Conservation (phyloP, 2,113 vertebrate genomes). For the Thomomys bottae region DNA sequence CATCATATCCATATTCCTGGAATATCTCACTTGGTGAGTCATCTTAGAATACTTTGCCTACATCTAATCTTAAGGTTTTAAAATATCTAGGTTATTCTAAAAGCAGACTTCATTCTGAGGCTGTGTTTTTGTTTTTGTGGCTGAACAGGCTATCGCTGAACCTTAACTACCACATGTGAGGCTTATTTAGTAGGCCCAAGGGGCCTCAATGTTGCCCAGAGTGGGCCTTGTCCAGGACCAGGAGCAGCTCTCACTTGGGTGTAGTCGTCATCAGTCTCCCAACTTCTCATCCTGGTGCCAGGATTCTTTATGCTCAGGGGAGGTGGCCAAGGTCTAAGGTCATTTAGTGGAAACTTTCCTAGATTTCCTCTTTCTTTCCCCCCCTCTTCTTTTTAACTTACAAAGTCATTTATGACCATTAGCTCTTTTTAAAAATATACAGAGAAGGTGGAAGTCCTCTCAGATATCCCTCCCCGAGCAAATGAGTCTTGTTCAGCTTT, state of each 20-base stretch:
- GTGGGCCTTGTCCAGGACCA: background rate
- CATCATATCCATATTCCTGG: too few relatives aligned
- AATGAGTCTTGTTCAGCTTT: background rate
- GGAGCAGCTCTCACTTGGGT: background rate
- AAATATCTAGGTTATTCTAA: slow-evolving; percentile 13
- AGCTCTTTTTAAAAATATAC: background rate
- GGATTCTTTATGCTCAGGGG: slow-evolving; percentile 40
- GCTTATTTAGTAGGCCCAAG: slow-evolving; percentile 18
- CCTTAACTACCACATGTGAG: background rate
- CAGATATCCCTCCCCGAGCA: background rate
- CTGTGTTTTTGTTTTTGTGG: slow-evolving; percentile 38
- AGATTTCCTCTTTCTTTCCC: slow-evolving; percentile 4
- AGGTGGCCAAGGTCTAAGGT: background rate
- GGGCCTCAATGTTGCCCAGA: background rate
- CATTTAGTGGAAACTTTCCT: slow-evolving; percentile 50
- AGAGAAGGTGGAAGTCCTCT: background rate
- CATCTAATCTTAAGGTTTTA: slow-evolving; percentile 13
- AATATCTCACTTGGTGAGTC: background rate
- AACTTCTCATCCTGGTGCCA: background rate
- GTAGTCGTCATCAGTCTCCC: background rate
- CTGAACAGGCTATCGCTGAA: slow-evolving; percentile 2
- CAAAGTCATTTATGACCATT: background rate
- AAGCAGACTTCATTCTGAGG: background rate
- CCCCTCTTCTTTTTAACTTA: background rate
- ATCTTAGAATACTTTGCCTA: slow-evolving; percentile 1